These are phyloP conservation scores for Choloepus didactylus DNA, from an alignment of 2,797 vertebrate genomes.

Conservation along the genomic window DNA sequence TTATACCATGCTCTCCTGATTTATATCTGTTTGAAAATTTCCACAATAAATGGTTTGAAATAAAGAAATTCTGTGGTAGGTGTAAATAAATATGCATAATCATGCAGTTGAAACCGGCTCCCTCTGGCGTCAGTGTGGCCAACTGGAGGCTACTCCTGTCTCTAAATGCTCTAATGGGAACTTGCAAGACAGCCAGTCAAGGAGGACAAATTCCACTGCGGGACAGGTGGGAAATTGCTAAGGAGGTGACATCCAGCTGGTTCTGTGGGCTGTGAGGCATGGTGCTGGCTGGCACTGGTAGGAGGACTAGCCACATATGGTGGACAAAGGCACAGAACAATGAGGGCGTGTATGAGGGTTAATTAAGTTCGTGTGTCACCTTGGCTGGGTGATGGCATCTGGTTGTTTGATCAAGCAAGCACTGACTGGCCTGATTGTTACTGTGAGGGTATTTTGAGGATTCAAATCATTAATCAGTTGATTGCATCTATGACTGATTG, in stretches of 20 bases:
- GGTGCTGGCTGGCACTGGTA: too few relatives aligned
- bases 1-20: neutral
- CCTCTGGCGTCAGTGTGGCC: neutral
- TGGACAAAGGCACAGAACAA: neutral
- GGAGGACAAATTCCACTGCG: neutral
- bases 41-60: neutral
- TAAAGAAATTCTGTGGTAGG: neutral
- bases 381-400: too few relatives aligned
- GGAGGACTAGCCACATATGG: neutral
- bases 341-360: too few relatives aligned
- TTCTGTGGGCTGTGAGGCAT: neutral
- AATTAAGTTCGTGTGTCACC: too few relatives aligned
- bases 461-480: too few relatives aligned
- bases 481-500: too few relatives aligned
- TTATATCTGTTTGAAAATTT: neutral
- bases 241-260: fast-evolving
- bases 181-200: neutral
- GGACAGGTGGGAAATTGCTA: neutral
- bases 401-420: too few relatives aligned
- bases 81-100: neutral
- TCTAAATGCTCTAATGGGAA: neutral
- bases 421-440: too few relatives aligned
- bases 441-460: too few relatives aligned
- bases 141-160: neutral
- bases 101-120: neutral